Evolutionary conservation across 2,888 invertebrate species (phyloP).

Genomic region (Drosophila fungiperda): DNA sequence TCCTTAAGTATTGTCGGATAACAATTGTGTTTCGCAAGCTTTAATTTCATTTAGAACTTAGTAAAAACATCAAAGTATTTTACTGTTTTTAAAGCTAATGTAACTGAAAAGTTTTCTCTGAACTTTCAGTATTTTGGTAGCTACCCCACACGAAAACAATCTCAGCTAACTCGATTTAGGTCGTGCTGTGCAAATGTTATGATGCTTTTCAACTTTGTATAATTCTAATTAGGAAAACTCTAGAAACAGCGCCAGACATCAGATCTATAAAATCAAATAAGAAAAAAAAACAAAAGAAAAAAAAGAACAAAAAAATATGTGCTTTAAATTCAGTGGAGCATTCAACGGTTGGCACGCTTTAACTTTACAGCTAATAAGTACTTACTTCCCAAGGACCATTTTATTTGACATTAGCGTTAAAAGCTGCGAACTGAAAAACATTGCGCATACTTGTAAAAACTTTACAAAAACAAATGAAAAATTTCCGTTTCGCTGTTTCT

Average conservation of each 20-base stretch:
- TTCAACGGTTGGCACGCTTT: conserved; percentile 50
- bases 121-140: background rate
- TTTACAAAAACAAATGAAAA: conserved; percentile 62
- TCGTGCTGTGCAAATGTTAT: conserved; percentile 19
- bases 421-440: conserved; percentile 21
- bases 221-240: conserved; percentile 54
- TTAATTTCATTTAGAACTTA: conserved; percentile 32
- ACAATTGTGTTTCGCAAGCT: conserved; percentile 33
- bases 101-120: conserved; percentile 6
- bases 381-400: conserved; percentile 14
- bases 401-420: background rate
- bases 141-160: conserved; percentile 2
- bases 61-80: conserved; percentile 1
- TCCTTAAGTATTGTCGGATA: conserved; percentile 58
- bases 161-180: conserved; percentile 23
- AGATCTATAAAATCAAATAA: conserved; percentile 24
- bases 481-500: conserved; percentile 22
- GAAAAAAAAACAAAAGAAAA: background rate
- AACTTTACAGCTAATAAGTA: conserved; percentile 50
- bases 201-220: conserved; percentile 43
- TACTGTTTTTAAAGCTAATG: background rate
- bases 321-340: conserved; percentile 58
- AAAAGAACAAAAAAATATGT: conserved; percentile 14
- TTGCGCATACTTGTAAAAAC: conserved; percentile 52
- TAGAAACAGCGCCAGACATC: conserved; percentile 20